Evolutionary conservation across 2,888 invertebrate species (phyloP), one percentile per base, ranked within the genome.

Genomic region (Heliconius hortense): DNA sequence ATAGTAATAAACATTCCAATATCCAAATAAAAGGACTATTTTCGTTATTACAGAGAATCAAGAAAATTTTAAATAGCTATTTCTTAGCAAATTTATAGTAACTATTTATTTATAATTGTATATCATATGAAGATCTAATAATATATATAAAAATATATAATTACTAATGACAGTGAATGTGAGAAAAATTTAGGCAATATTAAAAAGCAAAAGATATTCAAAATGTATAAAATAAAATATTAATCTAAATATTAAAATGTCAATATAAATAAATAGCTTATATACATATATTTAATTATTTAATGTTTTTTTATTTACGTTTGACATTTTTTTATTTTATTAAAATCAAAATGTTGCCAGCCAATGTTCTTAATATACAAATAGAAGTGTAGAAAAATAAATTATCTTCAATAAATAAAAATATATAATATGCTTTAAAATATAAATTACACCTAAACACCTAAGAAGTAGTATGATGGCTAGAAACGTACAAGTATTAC

Each of bases 361-460:
- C n/a, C 26, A 26, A 24, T 35, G 4, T 64, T 64, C 24, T 64
- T 15, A 21, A 63, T 63, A 63, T 31, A 62, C 7, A 35, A 24
- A n/a, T 63, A 63, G 13, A 35, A 64, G 28, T 21, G 28, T 68
- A 68, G 53, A 53, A n/a, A 13, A 53, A 28, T 53, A 28, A 68
- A 53, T 68, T 28, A 68, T 68, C 68, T 53, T 53, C 13, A 68
- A 48, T 21, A 68, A 28, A 66, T 43, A 28, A 28, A 67, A 43
- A 24, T 24, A 43, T 66, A 67, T n/a, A 43, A 56, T 69, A 53
- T 56, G 69, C 56, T 69, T 69, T 69, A 69, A 69, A n/a, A 31
- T 56, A 31, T 69, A 69, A 69, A 31, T 24, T 35, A 35, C 31
- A 35, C 31, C 31, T 35, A 68, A 21, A 21, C 11, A 26, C n/a